These are phyloP conservation scores for Argyresthia albistria DNA, from an alignment of 2,888 invertebrate genomes.

Conservation along the genomic window DNA sequence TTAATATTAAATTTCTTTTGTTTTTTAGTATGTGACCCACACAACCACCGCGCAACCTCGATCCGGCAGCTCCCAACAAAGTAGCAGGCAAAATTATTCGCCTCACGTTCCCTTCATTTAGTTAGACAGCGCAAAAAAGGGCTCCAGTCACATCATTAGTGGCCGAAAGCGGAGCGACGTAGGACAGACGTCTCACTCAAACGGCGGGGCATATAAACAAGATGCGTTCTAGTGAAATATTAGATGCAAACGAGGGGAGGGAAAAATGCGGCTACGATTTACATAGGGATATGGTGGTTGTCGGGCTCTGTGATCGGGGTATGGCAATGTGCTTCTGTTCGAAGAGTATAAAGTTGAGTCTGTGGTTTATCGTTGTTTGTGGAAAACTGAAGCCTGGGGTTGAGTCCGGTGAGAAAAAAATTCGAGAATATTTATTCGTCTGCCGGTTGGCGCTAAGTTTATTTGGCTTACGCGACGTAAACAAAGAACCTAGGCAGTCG, in stretches of 20 bases:
- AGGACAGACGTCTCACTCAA: slow-evolving; percentile 52
- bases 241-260: slow-evolving; percentile 52
- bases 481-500: too few relatives aligned
- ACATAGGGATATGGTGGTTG: slow-evolving; percentile 50
- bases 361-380: too few relatives aligned
- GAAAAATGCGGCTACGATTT: slow-evolving; percentile 58
- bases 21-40: too few relatives aligned
- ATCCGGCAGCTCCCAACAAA: not conserved
- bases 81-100: slow-evolving; percentile 14
- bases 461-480: too few relatives aligned
- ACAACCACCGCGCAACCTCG: too few relatives aligned
- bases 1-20: too few relatives aligned
- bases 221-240: slow-evolving; percentile 55
- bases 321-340: too few relatives aligned
- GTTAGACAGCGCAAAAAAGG: slow-evolving; percentile 57
- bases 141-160: slow-evolving; percentile 50
- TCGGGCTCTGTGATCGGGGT: not conserved
- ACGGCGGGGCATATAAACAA: slow-evolving; percentile 42
- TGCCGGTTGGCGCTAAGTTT: too few relatives aligned
- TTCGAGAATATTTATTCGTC: too few relatives aligned
- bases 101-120: slow-evolving; percentile 50
- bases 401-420: too few relatives aligned
- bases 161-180: slow-evolving; percentile 42
- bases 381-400: too few relatives aligned
- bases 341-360: too few relatives aligned